Base-by-base conservation (phyloP, 2,797 vertebrate genomes). In the Centroberyx gerrardi region DNA sequence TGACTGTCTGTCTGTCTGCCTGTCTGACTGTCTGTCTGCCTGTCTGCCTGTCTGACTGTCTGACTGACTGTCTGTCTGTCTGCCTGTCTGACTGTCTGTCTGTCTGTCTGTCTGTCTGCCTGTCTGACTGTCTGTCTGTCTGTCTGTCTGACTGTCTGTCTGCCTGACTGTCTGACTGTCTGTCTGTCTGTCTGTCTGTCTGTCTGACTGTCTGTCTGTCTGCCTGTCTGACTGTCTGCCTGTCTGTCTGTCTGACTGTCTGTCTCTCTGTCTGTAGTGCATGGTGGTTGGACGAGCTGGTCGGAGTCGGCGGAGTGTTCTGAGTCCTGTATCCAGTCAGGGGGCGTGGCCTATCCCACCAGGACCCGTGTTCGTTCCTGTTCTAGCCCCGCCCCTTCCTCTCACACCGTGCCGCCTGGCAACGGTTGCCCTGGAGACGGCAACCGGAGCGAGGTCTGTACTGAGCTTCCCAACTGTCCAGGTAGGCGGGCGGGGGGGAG, bases 151-250 rank as follows among this genome's bases (percentile, higher is more conserved):
- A 1, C 46, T 48, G 46, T 13, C 46, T 48, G 38, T 61, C 17
- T 64, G 12, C 56, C 33, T 44, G 38, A 65, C 80, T 4, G 95
- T 95, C 65, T 96, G 95, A 92, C 92, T 95, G 70, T 1, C 22
- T 22, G 22, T 1, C 91, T 48, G 46, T 48, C 12, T 48, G 46
- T 13, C 46, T 48, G 46, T 13, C 46, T 48, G 46, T 13, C 46
- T 48, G 46, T 13, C 46, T 48, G 46, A 2, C 94, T 95, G 1
- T 76, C 90, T 0, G 31, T 38, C 31, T 28, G 27, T 46, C 14
- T 48, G 44, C 2, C 51, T 53, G 2, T 53, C 51, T 53, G 8
- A 2, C 51, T 53, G 51, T 10, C 51, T 27, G 18, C 9, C 22
- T 53, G 18, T 53, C 8, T 53, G 48, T 1, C 48, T 51, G 48